Evolutionary conservation across 2,113 vertebrate species (phyloP), one percentile per base, ranked within the genome.

Genomic region (Balaeniceps rex): DNA sequence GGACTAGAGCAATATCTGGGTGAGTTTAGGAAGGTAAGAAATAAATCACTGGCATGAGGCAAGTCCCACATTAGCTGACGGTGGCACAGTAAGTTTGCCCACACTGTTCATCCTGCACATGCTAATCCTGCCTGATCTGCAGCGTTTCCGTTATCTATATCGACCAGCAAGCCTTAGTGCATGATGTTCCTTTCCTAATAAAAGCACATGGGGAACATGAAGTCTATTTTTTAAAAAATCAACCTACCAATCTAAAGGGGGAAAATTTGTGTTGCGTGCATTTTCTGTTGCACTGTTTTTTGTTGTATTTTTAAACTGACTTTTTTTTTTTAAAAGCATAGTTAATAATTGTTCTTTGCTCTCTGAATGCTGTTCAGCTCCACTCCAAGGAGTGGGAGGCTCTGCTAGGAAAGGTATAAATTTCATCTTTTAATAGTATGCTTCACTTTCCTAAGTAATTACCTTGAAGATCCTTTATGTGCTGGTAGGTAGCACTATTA

Each of bases 241-340:
- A 52, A 5, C 46, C 42, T 10, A 6, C 44, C 51, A 47, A 6
- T 40, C 40, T 25, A 6, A 72, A 24, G 19, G 24, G 26, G 40
- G 42, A 4, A 42, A 69, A 46, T 13, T 3, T 13, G 13, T 1
- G 0, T n/a, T 4, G 44, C 0, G 2, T 64, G 72, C 12, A 1
- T 90, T 76, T 69, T 58, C 47, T 46, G n/a, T 52, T 4, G 2
- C 31, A 0, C 42, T 28, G 24, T 0, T 11, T 25, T 55, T 24
- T 25, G 47, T 17, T 75, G 26, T 58, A 17, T 54, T 80, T 90
- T 69, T 60, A 72, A 78, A 47, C 17, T 1, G 28, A 6, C 4
- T 1, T n/a, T 61, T 44, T 42, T 46, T 68, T 33, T 80, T 51
- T 14, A 2, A 26, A 90, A 82, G 31, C 78, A 14, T 40, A 82